Conservation (phyloP, 2,888 invertebrate genomes). For the Tachina lurida region DNA sequence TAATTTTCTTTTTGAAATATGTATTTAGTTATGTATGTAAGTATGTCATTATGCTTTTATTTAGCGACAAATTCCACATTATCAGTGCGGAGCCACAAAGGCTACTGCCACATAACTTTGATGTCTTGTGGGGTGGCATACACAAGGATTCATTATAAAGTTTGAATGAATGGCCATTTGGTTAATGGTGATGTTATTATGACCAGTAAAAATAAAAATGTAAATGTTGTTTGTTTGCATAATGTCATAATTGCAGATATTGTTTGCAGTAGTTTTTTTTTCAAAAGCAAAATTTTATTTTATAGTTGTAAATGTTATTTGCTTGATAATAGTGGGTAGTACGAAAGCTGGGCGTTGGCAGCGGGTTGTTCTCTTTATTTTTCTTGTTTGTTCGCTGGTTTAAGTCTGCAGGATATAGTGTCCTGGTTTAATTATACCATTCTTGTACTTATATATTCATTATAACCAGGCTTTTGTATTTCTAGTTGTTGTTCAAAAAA, state of each 20-base stretch:
- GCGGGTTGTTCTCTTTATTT: neutral
- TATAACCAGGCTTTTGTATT: constrained; percentile 39
- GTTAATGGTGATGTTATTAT: constrained; percentile 60
- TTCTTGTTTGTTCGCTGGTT: constrained; percentile 3
- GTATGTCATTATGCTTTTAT: constrained; percentile 5
- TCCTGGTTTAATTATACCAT: constrained; percentile 48
- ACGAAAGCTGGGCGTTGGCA: neutral
- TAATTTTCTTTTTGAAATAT: neutral
- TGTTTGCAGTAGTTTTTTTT: constrained; percentile 1
- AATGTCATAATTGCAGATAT: constrained; percentile 46
- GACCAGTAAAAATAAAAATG: constrained; percentile 67
- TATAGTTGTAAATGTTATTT: constrained; percentile 42
- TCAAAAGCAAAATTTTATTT: constrained; percentile 1
- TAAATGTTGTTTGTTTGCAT: constrained; percentile 66
- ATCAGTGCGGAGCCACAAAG: neutral
- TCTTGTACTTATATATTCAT: constrained; percentile 44
- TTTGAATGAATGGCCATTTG: constrained; percentile 15
- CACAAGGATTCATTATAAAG: constrained; percentile 12
- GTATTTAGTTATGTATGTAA: neutral
- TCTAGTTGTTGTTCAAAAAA: constrained; percentile 18
- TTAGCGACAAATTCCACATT: neutral
- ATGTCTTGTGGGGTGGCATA: neutral
- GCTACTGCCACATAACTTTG: constrained; percentile 11
- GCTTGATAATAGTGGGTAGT: constrained; percentile 7
- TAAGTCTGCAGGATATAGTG: constrained; percentile 44